These are phyloP conservation scores for Dyspetes luteomarginatus DNA, from an alignment of 2,888 invertebrate genomes.

Conservation along the genomic window DNA sequence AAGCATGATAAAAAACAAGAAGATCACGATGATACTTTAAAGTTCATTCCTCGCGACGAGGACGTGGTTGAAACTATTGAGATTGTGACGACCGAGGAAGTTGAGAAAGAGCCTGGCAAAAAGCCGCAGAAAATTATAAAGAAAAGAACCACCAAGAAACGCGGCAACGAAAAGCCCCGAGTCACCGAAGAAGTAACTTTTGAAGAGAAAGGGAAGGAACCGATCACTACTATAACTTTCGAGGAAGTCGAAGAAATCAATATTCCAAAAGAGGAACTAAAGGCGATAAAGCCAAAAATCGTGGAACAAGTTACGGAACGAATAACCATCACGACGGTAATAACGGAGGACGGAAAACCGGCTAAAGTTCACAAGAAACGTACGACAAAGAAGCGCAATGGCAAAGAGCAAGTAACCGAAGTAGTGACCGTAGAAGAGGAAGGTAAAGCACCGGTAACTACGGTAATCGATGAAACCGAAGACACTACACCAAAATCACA, in stretches of 20 bases:
- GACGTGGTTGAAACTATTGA: constrained; percentile 70
- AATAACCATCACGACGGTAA: constrained; percentile 81
- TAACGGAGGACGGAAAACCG: constrained; percentile 81
- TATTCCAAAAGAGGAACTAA: constrained; percentile 66
- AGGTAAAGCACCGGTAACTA: constrained; percentile 83
- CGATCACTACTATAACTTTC: constrained; percentile 74
- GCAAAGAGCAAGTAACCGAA: constrained; percentile 83
- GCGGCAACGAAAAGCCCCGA: constrained; percentile 73
- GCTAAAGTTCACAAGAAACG: constrained; percentile 76
- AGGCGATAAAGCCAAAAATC: constrained; percentile 52
- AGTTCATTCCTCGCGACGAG: constrained; percentile 61
- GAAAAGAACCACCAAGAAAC: constrained; percentile 80
- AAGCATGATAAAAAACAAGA: constrained; percentile 74
- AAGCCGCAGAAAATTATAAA: constrained; percentile 76
- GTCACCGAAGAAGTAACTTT: constrained; percentile 83
- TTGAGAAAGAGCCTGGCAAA: constrained; percentile 72
- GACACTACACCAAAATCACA: constrained; percentile 77
- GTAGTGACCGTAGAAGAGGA: constrained; percentile 83
- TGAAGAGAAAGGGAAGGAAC: constrained; percentile 75
- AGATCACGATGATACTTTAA: constrained; percentile 39
- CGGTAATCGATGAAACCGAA: constrained; percentile 73
- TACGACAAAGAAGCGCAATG: constrained; percentile 80
- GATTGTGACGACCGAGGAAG: constrained; percentile 68
- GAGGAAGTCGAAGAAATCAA: constrained; percentile 75
- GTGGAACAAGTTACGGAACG: constrained; percentile 71